Base-by-base conservation (phyloP, 1,140 invertebrate species). In the Calliopsis andreniformis region DNA sequence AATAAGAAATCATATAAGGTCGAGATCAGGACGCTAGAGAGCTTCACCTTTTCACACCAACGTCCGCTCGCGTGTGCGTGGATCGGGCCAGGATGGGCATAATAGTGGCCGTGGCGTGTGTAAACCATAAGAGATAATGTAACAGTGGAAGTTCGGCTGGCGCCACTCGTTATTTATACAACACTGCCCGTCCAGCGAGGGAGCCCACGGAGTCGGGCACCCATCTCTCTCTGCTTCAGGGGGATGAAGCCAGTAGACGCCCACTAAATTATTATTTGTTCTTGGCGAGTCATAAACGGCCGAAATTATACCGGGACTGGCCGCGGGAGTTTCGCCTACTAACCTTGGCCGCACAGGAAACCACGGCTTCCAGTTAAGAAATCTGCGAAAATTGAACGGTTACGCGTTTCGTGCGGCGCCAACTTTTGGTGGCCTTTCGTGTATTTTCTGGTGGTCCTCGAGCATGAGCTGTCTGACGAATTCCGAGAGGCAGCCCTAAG, bases 231-330 rank as follows among this genome's bases (percentile, higher is more conserved):
- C 35, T 39, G 35, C 4, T 10, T 39, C 56, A 72, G 70, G 72
- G 69, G 76, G 82, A 70, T 78, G 78, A 83, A 77, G 80, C 64
- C 63, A 78, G 81, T 69, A 84, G 83, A 89, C 88, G 88, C 89
- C 89, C 88, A 89, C 88, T 90, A 89, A 90, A 90, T 90, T 90
- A 90, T 90, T 89, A 90, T 89, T 88, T 89, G 85, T 88, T 87
- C 87, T 87, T 86, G 87, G 86, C 83, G 80, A 85, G 87, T 88
- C 87, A 87, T 90, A 90, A 90, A 90, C 83, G 87, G 81, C 80
- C 78, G 85, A 88, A 90, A 90, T 90, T 90, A 89, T 89, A 88
- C 82, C 87, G 81, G 68, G 84, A 85, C 80, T 84, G 79, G 72
- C 56, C 80, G 55, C 78, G 78, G 81, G 78, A 63, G 59, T 72